Evolutionary conservation across 2,113 vertebrate genomes (phyloP), one percentile per base, ranked within the genome.

Genomic region (Acanthochromis polyacanthus): DNA sequence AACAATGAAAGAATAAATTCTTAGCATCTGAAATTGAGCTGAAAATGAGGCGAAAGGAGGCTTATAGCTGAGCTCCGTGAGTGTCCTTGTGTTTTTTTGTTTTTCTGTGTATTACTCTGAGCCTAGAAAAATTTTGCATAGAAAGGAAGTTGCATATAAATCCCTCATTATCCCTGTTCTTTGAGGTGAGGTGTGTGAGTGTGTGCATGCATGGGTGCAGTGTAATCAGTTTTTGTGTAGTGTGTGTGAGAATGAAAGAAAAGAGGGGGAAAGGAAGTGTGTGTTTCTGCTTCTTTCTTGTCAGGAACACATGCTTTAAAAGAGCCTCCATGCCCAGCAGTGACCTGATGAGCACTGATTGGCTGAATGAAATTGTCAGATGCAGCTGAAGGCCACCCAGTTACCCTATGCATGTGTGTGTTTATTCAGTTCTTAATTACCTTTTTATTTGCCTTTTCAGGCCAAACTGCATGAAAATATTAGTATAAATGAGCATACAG

Each of bases 331-430:
- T 51, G 43, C 74, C 10, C 74, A 78, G 74, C 57, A 60, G 58
- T 14, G 30, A 53, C 64, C 75, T 78, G 71, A 85, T 71, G 81
- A 74, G 63, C 78, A 81, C 83, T 90, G 91, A 94, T 90, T 91
- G 83, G 78, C 79, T 90, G 86, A 89, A 92, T 92, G 80, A 83
- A 92, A 87, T 86, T 90, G 93, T 94, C 92, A 91, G 91, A 88
- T 90, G 79, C 81, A 82, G 78, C 89, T 87, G 81, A 93, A 85
- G 84, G 90, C 88, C 88, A 78, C 59, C 46, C 15, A 23, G 61
- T 36, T 6, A 23, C 10, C 40, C 50, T 61, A 25, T 53, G 5
- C 40, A 16, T 20, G 15, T 56, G 58, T 70, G 43, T 55, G 57
- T 38, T 38, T 51, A 46, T 17, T 40, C n/a, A 12, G 57, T 71